Conservation (phyloP, 2,113 vertebrate genomes). For the Oxyruncus cristatus region DNA sequence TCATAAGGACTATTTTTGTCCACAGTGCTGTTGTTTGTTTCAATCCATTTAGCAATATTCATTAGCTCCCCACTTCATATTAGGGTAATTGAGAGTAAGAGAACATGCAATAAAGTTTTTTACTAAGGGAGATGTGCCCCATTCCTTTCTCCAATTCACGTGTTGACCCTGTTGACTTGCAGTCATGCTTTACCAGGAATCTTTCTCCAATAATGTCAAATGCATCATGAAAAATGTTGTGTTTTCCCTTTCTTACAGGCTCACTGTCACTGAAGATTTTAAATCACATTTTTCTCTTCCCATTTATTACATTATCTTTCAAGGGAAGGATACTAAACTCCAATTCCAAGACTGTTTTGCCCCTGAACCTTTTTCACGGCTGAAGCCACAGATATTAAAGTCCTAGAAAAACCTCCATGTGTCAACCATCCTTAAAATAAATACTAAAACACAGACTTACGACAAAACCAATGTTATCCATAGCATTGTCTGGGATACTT, state of each 20-base stretch:
- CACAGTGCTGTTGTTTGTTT: constrained; percentile 11
- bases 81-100: constrained; percentile 9
- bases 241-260: neutral
- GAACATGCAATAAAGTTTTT: neutral
- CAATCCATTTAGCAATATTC: constrained; percentile 34
- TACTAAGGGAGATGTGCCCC: neutral
- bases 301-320: neutral
- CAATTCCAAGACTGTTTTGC: fast-evolving
- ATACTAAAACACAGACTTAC: neutral
- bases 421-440: constrained; percentile 19
- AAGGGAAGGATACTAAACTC: neutral
- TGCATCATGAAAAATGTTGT: fast-evolving
- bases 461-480: neutral
- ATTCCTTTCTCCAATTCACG: neutral
- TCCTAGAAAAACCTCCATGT: neutral
- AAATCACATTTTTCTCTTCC: neutral
- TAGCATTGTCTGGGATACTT: constrained; percentile 46
- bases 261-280: neutral
- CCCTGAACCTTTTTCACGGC: neutral
- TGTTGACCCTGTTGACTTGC: neutral
- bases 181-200: neutral
- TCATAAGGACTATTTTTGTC: neutral
- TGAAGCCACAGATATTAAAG: neutral
- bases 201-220: neutral
- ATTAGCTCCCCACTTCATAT: neutral